Percentiles rank a stretch among this genome's conserved stretches.
Conservation (phyloP, 2,888 invertebrate species). For the Cataglyphis rosenhaueri region DNA sequence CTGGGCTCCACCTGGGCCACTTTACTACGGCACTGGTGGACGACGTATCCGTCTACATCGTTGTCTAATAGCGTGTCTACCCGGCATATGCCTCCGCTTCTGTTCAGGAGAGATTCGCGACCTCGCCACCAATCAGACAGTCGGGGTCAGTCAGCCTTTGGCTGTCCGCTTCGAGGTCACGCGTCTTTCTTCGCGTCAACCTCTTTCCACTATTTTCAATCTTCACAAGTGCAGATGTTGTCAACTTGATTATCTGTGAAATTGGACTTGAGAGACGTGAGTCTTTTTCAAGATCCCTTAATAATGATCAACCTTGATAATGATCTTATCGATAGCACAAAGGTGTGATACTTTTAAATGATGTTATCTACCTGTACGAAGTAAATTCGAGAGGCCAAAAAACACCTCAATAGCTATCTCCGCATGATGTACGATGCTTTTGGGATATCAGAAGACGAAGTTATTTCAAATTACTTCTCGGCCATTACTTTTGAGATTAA, state of each 20-base stretch:
- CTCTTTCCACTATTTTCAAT: background rate
- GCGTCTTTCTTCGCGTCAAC: background rate
- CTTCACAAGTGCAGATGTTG: background rate
- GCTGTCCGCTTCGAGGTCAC: background rate
- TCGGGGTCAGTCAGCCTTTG: background rate
- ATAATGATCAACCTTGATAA: background rate
- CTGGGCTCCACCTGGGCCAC: slow-evolving; percentile 73
- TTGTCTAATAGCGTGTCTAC: slow-evolving; percentile 2
- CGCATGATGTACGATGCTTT: background rate
- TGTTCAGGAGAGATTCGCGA: background rate
- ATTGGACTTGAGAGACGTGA: background rate
- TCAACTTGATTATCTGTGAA: background rate
- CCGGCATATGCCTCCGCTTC: slow-evolving; percentile 18
- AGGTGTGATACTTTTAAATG: background rate
- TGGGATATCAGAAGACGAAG: background rate
- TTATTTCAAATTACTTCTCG: background rate
- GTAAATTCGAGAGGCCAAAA: background rate
- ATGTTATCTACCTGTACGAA: background rate
- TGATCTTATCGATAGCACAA: background rate
- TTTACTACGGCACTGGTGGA: slow-evolving; percentile 61
- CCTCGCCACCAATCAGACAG: background rate
- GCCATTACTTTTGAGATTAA: slow-evolving; percentile 7
- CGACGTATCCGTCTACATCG: slow-evolving; percentile 22
- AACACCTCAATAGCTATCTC: background rate
- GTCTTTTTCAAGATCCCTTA: too few relatives aligned